Evolutionary conservation across 2,797 vertebrate species (phyloP), one percentile per base, ranked within the genome.

Genomic region (Yasuhikotakia modesta): DNA sequence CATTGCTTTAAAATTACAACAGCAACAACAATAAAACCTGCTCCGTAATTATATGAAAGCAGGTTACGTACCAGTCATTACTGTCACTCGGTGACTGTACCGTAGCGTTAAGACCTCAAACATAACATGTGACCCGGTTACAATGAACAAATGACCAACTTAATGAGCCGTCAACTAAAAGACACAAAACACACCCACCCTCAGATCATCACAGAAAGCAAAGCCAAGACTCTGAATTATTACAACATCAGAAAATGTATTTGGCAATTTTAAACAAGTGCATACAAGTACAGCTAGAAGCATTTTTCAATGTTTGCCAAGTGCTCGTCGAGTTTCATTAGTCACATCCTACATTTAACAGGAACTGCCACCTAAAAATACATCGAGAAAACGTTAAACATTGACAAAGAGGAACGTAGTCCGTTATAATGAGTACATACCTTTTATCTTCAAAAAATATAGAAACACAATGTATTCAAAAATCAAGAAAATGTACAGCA

Each of bases 201-300:
- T 82, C 74, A 79, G 85, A 83, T 81, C 79, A 86, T 90, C 90
- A 93, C 85, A 93, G 94, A 92, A 95, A 96, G 93, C 94, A 96
- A 95, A 91, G n/a, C 94, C 95, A 94, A 96, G 94, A 97, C 96
- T 95, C 92, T 95, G 92, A 92, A 88, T 93, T 96, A 96, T 95
- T 96, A 97, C 95, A 96, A 96, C 91, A 95, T 97, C 96, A 97
- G 94, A 97, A 97, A 96, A 95, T 98, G 96, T 99, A 98, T 98
- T 97, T 98, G 96, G 95, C 95, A 96, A 96, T 96, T 91, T 94
- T 94, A 90, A 96, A 95, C 95, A 97, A 98, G 96, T 98, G 96
- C 96, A 96, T 97, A 98, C 95, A 98, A 95, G 95, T 95, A 99
- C 96, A 96, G 95, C 95, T 97, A 97, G 92, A 98, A 98, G 96